Evolutionary conservation across 2,888 invertebrate species (phyloP), one percentile per base, ranked within the genome.

Genomic region (Hartigia nigra): DNA sequence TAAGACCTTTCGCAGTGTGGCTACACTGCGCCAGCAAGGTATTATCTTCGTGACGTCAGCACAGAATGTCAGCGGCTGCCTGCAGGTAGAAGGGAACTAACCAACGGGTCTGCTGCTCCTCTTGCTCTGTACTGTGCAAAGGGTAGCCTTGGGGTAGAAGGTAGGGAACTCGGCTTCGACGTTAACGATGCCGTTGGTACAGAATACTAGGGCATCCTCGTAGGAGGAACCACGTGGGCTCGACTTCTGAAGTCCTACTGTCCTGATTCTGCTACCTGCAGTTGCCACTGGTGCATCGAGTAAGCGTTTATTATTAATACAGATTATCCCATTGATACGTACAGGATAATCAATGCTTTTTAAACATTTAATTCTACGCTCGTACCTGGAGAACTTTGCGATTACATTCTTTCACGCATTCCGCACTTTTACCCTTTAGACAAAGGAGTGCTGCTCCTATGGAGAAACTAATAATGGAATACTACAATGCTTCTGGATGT

Each of bases 41-140:
- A 82, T 81, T 82, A 82, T 81, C 81, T 78, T 75, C 74, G 78
- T 82, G 82, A 82, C 81, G 82, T 82, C 82, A 82, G 75, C 74
- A 74, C 79, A 78, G 81, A 82, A 81, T 82, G 82, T 79, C 79
- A 81, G 82, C 77, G 72, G 77, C 77, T 76, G 79, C 76, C 76
- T 76, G 77, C 32, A 77, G 35, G 23, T 69, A 75, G 77, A 81
- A 69, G 77, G 76, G 75, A 78, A 37, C 75, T 31, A 76, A 75
- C 37, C 76, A 75, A 37, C 75, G 75, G 37, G 75, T 34, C 72
- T 34, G 72, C 72, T 72, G 34, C 72, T 72, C 72, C 31, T 72
- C 72, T 72, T 34, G 72, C 72, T 31, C 32, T 72, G 12, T 34
- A 72, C 72, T 55, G 72, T 34, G 72, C 72, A 12, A 72, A 32